Conservation (phyloP, 2,888 invertebrate genomes). For the Chymomyza procnemis region DNA sequence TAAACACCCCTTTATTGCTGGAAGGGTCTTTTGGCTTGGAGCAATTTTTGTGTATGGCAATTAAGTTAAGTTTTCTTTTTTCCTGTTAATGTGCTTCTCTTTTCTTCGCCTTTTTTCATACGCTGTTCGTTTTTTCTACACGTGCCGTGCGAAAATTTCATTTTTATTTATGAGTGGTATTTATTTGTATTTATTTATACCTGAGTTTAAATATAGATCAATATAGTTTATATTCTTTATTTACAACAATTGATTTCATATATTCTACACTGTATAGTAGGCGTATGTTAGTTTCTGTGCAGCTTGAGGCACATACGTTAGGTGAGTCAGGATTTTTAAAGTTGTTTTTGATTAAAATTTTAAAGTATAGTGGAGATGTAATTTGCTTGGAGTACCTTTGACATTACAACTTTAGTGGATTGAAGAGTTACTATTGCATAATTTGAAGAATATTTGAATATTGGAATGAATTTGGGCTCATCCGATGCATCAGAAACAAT, state of each 20-base stretch:
- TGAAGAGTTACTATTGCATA: no score
- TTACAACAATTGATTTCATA: neutral
- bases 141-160: constrained; percentile 27
- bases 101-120: constrained; percentile 13
- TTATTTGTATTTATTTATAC: constrained; percentile 1
- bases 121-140: constrained; percentile 37
- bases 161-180: constrained; percentile 3
- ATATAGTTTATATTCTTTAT: neutral
- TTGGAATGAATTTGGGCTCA: no score
- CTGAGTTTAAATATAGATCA: neutral
- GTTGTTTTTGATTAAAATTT: no score
- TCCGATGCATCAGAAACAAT: no score
- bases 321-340: no score
- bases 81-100: constrained; percentile 54
- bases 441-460: no score
- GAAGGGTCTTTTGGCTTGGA: neutral
- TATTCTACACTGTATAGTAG: no score
- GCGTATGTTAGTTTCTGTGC: no score
- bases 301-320: no score
- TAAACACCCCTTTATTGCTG: neutral
- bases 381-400: no score
- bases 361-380: no score
- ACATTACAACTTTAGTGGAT: no score
- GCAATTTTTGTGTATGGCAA: constrained; percentile 39
- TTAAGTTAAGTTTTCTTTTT: constrained; percentile 65